A percentile compares a stretch with the other conserved stretches of the same genome.
Evolutionary conservation across 1,140 invertebrate genomes (phyloP).

Genomic region (Lanistes nyassanus): DNA sequence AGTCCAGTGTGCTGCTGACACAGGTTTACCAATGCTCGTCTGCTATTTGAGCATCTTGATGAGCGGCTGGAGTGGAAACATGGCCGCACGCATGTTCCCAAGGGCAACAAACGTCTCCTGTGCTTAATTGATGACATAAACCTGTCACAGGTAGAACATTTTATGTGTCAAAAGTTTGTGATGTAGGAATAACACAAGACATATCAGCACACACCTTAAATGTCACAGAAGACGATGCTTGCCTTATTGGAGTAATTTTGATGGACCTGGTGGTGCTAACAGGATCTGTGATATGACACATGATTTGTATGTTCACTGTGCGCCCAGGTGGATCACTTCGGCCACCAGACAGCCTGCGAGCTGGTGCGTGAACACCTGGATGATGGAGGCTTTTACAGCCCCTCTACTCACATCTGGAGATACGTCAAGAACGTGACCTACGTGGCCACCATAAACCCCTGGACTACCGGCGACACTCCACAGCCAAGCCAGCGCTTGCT

Average conservation of each 20-base stretch:
- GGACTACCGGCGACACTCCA: constrained; percentile 56
- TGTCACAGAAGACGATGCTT: no score
- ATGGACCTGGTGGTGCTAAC: no score
- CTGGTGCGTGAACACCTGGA: constrained; percentile 65
- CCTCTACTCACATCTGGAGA: constrained; percentile 58
- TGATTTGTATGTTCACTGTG: background rate
- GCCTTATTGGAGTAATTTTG: no score
- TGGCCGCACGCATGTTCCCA: constrained; percentile 63
- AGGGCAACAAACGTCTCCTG: constrained; percentile 65
- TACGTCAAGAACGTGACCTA: constrained; percentile 66
- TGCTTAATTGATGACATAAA: constrained; percentile 67
- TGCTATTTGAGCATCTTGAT: constrained; percentile 63
- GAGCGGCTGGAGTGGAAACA: constrained; percentile 66
- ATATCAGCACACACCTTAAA: no score
- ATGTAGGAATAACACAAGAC: background rate
- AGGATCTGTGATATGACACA: background rate
- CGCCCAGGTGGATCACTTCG: constrained; percentile 55
- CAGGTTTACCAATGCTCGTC: constrained; percentile 62
- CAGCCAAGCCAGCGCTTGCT: constrained; percentile 59
- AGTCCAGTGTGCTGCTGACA: no score
- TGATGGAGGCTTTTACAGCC: constrained; percentile 64
- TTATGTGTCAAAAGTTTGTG: background rate
- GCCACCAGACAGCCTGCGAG: constrained; percentile 64
- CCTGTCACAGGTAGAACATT: constrained; percentile 55
- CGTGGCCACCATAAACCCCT: constrained; percentile 61